These are phyloP conservation scores for Synanthedon vespiformis DNA, from an alignment of 2,888 invertebrate genomes.

Conservation along the genomic window DNA sequence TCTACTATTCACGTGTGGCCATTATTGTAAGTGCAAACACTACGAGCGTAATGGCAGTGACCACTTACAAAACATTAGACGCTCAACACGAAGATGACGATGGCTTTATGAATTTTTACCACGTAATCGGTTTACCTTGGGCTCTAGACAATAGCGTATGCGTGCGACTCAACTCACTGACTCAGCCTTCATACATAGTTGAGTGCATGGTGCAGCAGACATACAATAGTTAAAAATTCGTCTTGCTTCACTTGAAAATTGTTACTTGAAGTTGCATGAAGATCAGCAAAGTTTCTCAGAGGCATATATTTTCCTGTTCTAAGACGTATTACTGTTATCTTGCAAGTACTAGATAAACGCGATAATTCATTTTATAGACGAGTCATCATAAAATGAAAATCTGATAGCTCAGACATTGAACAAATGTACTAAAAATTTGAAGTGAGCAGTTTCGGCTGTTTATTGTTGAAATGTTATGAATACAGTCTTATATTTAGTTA, in stretches of 20 bases:
- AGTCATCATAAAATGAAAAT: too few relatives aligned
- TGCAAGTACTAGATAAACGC: too few relatives aligned
- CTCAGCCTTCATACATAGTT: constrained; percentile 57
- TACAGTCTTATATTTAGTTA: not conserved
- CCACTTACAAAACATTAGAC: constrained; percentile 42
- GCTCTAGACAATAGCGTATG: constrained; percentile 49
- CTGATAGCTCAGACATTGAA: too few relatives aligned
- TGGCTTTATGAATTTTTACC: constrained; percentile 60
- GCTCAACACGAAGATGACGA: constrained; percentile 39
- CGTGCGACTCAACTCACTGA: constrained; percentile 47
- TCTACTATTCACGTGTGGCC: not conserved
- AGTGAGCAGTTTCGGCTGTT: too few relatives aligned
- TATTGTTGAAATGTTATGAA: too few relatives aligned
- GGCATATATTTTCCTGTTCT: too few relatives aligned
- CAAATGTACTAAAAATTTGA: too few relatives aligned
- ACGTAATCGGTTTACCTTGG: constrained; percentile 57
- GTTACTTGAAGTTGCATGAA: too few relatives aligned
- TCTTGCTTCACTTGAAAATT: not conserved
- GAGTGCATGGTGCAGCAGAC: constrained; percentile 42
- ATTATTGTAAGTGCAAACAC: constrained; percentile 12
- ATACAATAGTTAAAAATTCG: constrained; percentile 49
- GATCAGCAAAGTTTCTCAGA: too few relatives aligned
- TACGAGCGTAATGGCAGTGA: constrained; percentile 23
- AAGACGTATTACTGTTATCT: too few relatives aligned
- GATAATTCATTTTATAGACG: too few relatives aligned